phyloP scores from a whole-genome alignment of 2,113 vertebrate species.

The Charina bottae region DNA sequence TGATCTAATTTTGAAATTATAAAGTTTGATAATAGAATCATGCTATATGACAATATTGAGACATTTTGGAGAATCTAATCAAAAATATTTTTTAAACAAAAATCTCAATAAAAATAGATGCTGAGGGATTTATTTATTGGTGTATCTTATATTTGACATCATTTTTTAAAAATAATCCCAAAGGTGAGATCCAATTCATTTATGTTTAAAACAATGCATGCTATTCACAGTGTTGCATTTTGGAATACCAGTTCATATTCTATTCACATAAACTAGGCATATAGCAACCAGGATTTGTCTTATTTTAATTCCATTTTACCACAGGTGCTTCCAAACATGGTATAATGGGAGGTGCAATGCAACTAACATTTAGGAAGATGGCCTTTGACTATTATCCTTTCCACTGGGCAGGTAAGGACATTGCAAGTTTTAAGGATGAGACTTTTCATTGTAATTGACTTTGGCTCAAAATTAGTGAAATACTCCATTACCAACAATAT shows the following conservation, averaged over 20 bases:
- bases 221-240: not conserved
- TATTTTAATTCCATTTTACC: conserved; percentile 33
- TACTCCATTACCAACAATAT: not conserved
- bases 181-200: not conserved
- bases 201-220: not conserved
- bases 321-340: conserved; percentile 80
- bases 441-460: not conserved
- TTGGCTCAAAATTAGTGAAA: not conserved
- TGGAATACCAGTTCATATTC: conserved; percentile 3
- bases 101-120: not conserved
- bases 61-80: not conserved
- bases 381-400: conserved; percentile 96
- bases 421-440: not conserved
- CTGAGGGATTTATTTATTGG: not conserved
- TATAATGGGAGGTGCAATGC: conserved; percentile 91
- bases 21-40: not conserved
- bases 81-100: not conserved
- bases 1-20: too few relatives aligned
- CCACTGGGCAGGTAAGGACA: conserved; percentile 88
- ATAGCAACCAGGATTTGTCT: not conserved
- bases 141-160: not conserved
- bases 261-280: not conserved
- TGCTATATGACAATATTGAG: not conserved
- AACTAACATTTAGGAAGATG: conserved; percentile 92
- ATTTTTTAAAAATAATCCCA: not conserved